phyloP scores from a whole-genome alignment of 1,140 invertebrate genomes.

The Pseudomyrmex concolor region DNA sequence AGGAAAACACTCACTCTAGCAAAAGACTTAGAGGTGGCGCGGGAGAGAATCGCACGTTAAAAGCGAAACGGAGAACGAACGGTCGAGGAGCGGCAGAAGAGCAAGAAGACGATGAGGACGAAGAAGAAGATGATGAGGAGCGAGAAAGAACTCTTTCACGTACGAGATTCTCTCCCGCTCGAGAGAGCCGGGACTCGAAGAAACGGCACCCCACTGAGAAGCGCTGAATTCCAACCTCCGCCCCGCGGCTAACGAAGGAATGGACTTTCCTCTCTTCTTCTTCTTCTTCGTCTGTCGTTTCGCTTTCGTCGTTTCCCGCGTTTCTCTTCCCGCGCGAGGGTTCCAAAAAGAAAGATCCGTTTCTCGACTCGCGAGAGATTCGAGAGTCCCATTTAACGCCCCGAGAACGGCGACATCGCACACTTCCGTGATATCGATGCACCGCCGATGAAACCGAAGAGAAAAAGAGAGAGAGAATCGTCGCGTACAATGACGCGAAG shows the following conservation, averaged over 20 bases:
- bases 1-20: conserved; percentile 26
- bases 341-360: conserved; percentile 5
- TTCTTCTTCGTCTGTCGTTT: conserved; percentile 13
- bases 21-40: conserved; percentile 22
- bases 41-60: conserved; percentile 37
- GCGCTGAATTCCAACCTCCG: conserved; percentile 77
- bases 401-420: conserved; percentile 22
- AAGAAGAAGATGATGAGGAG: conserved; percentile 40
- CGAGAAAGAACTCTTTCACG: conserved; percentile 62
- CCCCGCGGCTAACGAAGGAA: conserved; percentile 75
- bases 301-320: conserved; percentile 3
- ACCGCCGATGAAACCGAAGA: conserved; percentile 20
- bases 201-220: conserved; percentile 76
- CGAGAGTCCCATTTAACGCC: conserved; percentile 48
- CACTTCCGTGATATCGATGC: conserved; percentile 59
- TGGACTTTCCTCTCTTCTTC: conserved; percentile 38
- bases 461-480: neutral
- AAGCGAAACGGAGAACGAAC: conserved; percentile 51
- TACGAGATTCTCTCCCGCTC: conserved; percentile 63
- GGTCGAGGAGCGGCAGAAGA: conserved; percentile 3
- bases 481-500: conserved; percentile 74
- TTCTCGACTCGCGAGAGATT: neutral
- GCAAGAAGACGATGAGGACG: conserved; percentile 5
- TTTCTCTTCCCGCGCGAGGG: conserved; percentile 24
- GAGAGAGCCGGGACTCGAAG: conserved; percentile 67